Evolutionary conservation across 1,140 invertebrate species (phyloP).

Genomic region (Drosophila bocki): DNA sequence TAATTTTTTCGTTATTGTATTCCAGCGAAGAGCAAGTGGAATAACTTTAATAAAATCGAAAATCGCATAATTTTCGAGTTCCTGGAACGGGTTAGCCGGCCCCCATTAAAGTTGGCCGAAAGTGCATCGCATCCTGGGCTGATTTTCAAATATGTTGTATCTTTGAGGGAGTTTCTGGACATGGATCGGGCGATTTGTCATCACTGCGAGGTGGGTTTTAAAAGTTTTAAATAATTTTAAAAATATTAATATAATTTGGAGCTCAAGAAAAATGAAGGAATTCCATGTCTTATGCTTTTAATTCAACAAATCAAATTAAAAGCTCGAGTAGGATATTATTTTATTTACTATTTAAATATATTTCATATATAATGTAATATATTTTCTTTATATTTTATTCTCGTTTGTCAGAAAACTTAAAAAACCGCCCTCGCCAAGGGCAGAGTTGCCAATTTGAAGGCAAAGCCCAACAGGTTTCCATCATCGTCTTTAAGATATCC

Average conservation of each 20-base stretch:
- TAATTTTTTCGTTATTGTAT: conserved; percentile 79
- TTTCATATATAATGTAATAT: not conserved
- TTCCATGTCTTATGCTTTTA: not conserved
- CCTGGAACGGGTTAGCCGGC: conserved; percentile 53
- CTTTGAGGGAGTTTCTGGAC: conserved; percentile 54
- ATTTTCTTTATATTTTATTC: not conserved
- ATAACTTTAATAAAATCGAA: conserved; percentile 64
- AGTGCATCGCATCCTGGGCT: conserved; percentile 37
- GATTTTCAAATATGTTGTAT: conserved; percentile 45
- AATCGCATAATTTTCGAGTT: conserved; percentile 75
- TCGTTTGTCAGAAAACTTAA: not conserved
- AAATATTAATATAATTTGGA: not conserved
- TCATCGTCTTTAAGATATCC: conserved; percentile 38
- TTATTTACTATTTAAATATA: not conserved
- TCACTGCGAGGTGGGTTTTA: conserved; percentile 21
- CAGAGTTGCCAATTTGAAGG: conserved; percentile 21
- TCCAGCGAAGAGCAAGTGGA: conserved; percentile 55
- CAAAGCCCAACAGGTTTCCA: conserved; percentile 51
- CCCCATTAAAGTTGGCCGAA: conserved; percentile 57
- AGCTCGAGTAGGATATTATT: too few species aligned
- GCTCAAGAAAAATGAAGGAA: not conserved
- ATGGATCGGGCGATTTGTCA: conserved; percentile 62
- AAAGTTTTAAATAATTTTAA: not conserved
- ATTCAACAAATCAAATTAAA: not conserved
- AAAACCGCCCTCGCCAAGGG: conserved; percentile 1